Evolutionary conservation across 1,140 invertebrate species (phyloP).

Genomic region (Zelostemma sp.): DNA sequence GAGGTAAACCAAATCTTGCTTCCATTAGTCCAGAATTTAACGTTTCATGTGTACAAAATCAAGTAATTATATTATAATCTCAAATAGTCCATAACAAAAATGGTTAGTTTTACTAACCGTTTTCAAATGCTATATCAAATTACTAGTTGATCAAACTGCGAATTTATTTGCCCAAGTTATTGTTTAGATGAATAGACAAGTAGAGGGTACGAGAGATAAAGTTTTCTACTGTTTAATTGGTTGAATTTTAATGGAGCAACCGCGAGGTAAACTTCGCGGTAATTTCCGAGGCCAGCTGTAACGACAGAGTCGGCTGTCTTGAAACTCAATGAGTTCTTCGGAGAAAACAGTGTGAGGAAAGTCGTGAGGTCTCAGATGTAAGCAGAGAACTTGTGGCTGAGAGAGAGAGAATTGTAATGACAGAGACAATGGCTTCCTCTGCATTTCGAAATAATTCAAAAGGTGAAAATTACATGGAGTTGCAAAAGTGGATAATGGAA

Average conservation of each 20-base stretch:
- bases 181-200: neutral
- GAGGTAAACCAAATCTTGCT: too few species aligned
- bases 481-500: conserved; percentile 27
- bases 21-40: too few species aligned
- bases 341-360: conserved; percentile 11
- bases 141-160: neutral
- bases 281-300: conserved; percentile 46
- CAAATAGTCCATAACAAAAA: too few species aligned
- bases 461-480: conserved; percentile 36
- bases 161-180: neutral
- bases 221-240: conserved; percentile 52
- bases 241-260: conserved; percentile 53
- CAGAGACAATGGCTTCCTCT: conserved; percentile 14
- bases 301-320: conserved; percentile 24
- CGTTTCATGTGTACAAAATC: neutral
- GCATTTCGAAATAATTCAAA: conserved; percentile 35
- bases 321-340: conserved; percentile 29
- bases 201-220: conserved; percentile 17
- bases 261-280: conserved; percentile 51
- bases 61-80: neutral
- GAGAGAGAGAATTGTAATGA: neutral
- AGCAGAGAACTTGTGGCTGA: neutral
- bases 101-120: too few species aligned
- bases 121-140: too few species aligned
- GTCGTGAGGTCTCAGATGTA: neutral